Evolutionary conservation across 1,140 invertebrate genomes (phyloP), one percentile per base, ranked within the genome.

Genomic region (Uloborus diversus): DNA sequence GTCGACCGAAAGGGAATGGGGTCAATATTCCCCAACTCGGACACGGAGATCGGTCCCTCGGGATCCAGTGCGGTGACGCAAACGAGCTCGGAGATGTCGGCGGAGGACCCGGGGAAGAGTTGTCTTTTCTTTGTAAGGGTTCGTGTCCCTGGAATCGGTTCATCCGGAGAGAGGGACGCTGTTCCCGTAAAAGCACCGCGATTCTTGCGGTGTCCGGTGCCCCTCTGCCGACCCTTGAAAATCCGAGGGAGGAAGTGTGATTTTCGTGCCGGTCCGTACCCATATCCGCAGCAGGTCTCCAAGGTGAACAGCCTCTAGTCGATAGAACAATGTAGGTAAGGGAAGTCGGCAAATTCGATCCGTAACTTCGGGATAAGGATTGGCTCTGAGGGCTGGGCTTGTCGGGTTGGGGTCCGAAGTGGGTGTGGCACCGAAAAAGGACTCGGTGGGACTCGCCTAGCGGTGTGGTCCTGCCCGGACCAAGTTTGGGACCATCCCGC

Each of bases 371-470:
- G 87, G 85, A 88, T 79, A 87, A 86, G 86, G 79, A 71, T 92
- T 92, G 91, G 91, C 91, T 92, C 91, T 92, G 90, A 91, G 89
- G 91, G 89, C 88, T 88, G 90, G 88, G 90, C 86, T 87, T 86
- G 89, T 90, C 90, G 90, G 90, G 90, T 89, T 90, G 62, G 37
- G 62, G 62, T 65, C 62, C 62, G 62, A 65, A 65, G 62, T 33
- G 62, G 62, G 62, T 65, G 57, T 73, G 73, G 47, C 51, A 84
- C 84, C 84, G 84, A 85, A 47, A 27, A 37, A 35, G 56, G n/a
- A 37, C 35, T 33, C 23, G 17, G 59, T 11, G 30, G 32, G 33
- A 61, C 28, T 49, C 33, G 23, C 25, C 23, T n/a, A 42, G 9
- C 23, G 3, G 23, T 47, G n/a, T 23, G 20, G 35, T 42, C 17